These are phyloP conservation scores for Shinisaurus crocodilurus DNA, from an alignment of 2,113 vertebrate species.

Conservation along the genomic window DNA sequence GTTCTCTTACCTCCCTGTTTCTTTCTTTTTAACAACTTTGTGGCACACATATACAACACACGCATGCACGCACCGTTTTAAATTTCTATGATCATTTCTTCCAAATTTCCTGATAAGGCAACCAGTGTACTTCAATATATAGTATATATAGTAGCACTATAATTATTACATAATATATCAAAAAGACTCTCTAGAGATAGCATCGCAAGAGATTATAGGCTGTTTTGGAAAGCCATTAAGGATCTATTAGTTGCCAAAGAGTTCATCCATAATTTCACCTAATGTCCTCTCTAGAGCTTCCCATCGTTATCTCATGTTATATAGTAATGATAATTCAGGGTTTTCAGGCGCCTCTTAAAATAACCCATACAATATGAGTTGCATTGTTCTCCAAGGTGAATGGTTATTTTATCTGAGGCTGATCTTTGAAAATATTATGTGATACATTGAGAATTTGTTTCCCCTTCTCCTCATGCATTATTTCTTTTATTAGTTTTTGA, in stretches of 20 bases:
- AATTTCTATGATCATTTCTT: neutral
- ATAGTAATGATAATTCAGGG: constrained; percentile 5
- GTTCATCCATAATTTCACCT: constrained; percentile 63
- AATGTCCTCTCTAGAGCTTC: constrained; percentile 60
- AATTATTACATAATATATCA: constrained; percentile 65
- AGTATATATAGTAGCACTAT: constrained; percentile 28
- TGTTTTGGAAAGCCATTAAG: constrained; percentile 64
- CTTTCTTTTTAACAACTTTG: neutral
- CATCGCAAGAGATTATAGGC: constrained; percentile 60
- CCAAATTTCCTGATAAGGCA: neutral
- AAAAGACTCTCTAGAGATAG: constrained; percentile 52
- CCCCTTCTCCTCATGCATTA: fast-evolving
- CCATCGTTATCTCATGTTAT: constrained; percentile 22
- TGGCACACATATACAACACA: neutral
- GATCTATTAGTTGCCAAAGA: constrained; percentile 66
- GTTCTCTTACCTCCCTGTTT: too few species aligned
- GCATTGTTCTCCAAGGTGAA: constrained; percentile 35
- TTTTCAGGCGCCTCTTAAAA: constrained; percentile 38
- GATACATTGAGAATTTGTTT: constrained; percentile 6
- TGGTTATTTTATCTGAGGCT: constrained; percentile 42
- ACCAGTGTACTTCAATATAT: neutral
- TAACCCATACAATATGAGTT: constrained; percentile 14
- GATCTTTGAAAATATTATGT: constrained; percentile 25
- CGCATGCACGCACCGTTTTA: neutral
- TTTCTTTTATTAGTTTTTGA: constrained; percentile 16